A percentile compares a stretch with the other conserved stretches of the same genome.
Conservation (phyloP, 1,140 invertebrate genomes). For the Leptopilina clavipes region DNA sequence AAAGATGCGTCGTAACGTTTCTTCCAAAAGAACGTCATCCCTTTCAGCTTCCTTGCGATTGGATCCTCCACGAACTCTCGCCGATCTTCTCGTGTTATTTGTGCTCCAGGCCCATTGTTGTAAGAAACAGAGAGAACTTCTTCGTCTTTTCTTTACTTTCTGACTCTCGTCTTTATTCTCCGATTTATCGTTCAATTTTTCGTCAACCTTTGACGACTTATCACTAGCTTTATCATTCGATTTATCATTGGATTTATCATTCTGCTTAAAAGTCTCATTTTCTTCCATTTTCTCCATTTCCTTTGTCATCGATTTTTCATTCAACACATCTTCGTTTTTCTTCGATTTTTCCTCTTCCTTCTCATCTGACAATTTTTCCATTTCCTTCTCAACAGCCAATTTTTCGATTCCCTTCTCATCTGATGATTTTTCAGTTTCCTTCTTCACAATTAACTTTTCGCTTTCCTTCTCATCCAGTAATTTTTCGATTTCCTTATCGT, state of each 20-base stretch:
- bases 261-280: slow-evolving; percentile 37
- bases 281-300: not conserved
- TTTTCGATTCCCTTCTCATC: slow-evolving; percentile 43
- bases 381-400: slow-evolving; percentile 35
- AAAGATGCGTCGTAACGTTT: slow-evolving; percentile 78
- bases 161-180: slow-evolving; percentile 73
- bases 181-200: slow-evolving; percentile 66
- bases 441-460: slow-evolving; percentile 36
- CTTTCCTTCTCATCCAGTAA: slow-evolving; percentile 42
- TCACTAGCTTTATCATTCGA: slow-evolving; percentile 49
- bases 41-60: slow-evolving; percentile 76
- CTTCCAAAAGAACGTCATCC: slow-evolving; percentile 81
- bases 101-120: slow-evolving; percentile 83
- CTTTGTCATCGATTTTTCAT: too few relatives aligned
- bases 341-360: too few relatives aligned
- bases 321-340: too few relatives aligned
- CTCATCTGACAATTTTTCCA: too few relatives aligned
- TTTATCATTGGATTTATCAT: slow-evolving; percentile 55
- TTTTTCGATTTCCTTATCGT: slow-evolving; percentile 16
- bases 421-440: not conserved
- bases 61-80: slow-evolving; percentile 76
- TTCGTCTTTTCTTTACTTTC: slow-evolving; percentile 78
- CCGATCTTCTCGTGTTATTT: slow-evolving; percentile 80
- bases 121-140: slow-evolving; percentile 81
- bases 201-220: slow-evolving; percentile 56